Base-by-base conservation (phyloP, 2,113 vertebrate genomes). In the Lepus europaeus region DNA sequence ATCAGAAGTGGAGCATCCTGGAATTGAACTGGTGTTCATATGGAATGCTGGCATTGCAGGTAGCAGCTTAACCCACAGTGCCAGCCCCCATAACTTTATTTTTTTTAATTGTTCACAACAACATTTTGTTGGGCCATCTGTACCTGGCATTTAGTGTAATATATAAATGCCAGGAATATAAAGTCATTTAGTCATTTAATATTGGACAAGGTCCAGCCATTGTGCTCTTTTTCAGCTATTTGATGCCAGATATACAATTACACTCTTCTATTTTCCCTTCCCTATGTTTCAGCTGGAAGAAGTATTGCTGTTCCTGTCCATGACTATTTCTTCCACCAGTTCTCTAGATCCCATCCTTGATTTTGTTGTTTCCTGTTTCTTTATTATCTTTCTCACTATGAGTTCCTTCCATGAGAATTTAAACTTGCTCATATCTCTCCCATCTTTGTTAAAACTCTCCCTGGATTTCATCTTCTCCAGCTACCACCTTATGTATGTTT, bases 121-220 rank as follows among this genome's bases (percentile, higher is more conserved):
- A 66, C 45, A 74, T 51, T 49, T 72, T 70, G 6, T 33, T 74
- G 51, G 36, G 14, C 27, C 56, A 13, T 22, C 7, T 91, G 4
- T 39, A 73, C n/a, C 29, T 73, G 56, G 70, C 69, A 78, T 88
- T 86, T 39, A 11, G 1, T 73, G 19, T 93, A 11, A 53, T 82
- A 72, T 20, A 6, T 36, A 69, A 81, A 13, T 45, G 29, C 56
- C 45, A 56, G 23, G 68, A 49, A 49, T 78, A 20, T 49, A 87
- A 82, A 49, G 49, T 85, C 6, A 63, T 87, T 91, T 94, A 70
- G 59, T 59, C 25, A 56, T 87, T 36, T 77, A 76, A 56, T 78
- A 3, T 77, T 85, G 66, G 39, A 82, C 63, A 70, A 72, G 27
- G 12, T 81, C 29, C 56, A 86, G 20, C 25, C 20, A 51, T 39